Percentiles rank a stretch among this genome's conserved stretches.
Conservation (phyloP, 2,797 vertebrate genomes). For the Xerus rutilus region DNA sequence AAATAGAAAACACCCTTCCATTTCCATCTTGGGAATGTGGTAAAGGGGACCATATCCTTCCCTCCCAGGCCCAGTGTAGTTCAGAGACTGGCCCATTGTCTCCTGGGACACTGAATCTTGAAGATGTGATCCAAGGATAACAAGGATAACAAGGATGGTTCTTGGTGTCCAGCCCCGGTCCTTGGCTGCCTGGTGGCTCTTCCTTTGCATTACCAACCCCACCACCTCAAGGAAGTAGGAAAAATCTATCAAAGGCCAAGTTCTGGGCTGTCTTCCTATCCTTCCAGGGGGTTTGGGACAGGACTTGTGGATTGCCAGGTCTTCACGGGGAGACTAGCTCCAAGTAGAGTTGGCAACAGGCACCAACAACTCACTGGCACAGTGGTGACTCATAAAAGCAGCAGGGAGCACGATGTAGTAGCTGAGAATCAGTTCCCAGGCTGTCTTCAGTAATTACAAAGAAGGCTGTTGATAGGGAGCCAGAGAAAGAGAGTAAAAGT, state of each 20-base stretch:
- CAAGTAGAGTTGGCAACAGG: conserved; percentile 42
- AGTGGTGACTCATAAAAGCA: conserved; percentile 37
- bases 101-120: not conserved
- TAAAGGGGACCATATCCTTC: not conserved
- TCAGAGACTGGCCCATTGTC: not conserved
- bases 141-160: not conserved
- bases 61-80: not conserved
- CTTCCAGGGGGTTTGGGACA: not conserved
- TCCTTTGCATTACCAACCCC: not conserved
- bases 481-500: not conserved
- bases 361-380: not conserved
- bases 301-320: not conserved
- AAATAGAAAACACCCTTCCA: not conserved
- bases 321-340: not conserved
- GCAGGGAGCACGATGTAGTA: not conserved
- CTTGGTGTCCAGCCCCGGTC: not conserved
- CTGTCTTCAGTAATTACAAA: conserved; percentile 28
- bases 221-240: not conserved
- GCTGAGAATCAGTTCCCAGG: conserved; percentile 4
- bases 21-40: not conserved
- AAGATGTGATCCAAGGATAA: not conserved
- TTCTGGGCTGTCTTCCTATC: not conserved
- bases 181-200: not conserved
- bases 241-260: not conserved
- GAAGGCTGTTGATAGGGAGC: not conserved